Conservation (phyloP, 1,140 invertebrate genomes). For the Aphelenchoides fujianensis region DNA sequence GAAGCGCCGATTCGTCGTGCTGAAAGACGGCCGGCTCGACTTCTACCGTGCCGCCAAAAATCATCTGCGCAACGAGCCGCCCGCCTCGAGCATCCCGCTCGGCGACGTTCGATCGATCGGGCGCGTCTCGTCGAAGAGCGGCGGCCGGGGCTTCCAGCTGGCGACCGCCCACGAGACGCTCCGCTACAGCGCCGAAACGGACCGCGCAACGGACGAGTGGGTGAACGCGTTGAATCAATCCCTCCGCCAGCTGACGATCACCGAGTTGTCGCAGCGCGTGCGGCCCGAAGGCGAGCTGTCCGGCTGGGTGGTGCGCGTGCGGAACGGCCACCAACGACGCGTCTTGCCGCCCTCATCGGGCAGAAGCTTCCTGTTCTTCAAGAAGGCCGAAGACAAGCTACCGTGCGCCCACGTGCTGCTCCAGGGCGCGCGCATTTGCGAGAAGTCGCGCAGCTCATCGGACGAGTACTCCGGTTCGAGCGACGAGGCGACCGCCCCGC, state of each 20-base stretch:
- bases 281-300: slow-evolving; percentile 33
- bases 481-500: slow-evolving; percentile 16
- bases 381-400: slow-evolving; percentile 47
- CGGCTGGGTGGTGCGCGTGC: slow-evolving; percentile 48
- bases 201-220: slow-evolving; percentile 50
- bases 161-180: slow-evolving; percentile 30
- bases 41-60: slow-evolving; percentile 52
- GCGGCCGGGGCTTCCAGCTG: slow-evolving; percentile 28
- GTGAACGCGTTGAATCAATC: slow-evolving; percentile 29
- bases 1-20: slow-evolving; percentile 49
- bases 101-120: slow-evolving; percentile 37
- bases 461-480: slow-evolving; percentile 37
- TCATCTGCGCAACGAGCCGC: slow-evolving; percentile 38
- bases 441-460: slow-evolving; percentile 34
- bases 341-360: slow-evolving; percentile 40
- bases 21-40: slow-evolving; percentile 39
- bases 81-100: slow-evolving; percentile 31
- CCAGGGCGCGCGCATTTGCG: slow-evolving; percentile 47
- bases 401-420: slow-evolving; percentile 41
- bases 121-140: slow-evolving; percentile 37
- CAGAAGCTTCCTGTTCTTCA: slow-evolving; percentile 54
- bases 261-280: slow-evolving; percentile 35
- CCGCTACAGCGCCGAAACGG: slow-evolving; percentile 47
- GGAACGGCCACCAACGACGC: slow-evolving; percentile 49
- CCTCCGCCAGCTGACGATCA: slow-evolving; percentile 39